phyloP scores from a whole-genome alignment of 1,140 invertebrate genomes.

The Tribolium madens region DNA sequence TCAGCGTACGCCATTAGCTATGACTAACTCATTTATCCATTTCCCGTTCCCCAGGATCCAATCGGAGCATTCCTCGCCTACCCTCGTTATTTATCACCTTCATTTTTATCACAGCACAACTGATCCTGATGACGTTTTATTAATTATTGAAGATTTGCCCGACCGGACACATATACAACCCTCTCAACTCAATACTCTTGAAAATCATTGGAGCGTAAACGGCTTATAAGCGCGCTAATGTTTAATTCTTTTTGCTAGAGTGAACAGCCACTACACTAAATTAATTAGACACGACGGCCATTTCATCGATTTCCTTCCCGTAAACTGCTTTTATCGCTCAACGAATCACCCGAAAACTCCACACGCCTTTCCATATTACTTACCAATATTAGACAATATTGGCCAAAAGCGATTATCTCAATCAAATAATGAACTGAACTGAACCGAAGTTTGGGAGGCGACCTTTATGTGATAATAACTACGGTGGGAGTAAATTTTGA shows the following conservation, averaged over 20 bases:
- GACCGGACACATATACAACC: slow-evolving; percentile 41
- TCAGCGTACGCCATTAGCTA: slow-evolving; percentile 37
- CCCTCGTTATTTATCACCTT: slow-evolving; percentile 54
- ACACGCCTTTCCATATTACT: slow-evolving; percentile 35
- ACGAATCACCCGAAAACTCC: slow-evolving; percentile 22
- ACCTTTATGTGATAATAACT: not conserved
- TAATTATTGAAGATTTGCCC: slow-evolving; percentile 51
- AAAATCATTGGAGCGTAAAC: slow-evolving; percentile 17
- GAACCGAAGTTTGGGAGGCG: not conserved
- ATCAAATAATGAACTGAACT: not conserved
- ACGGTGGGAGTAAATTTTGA: not conserved
- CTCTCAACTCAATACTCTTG: slow-evolving; percentile 12
- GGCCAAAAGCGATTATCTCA: not conserved
- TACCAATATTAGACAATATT: slow-evolving; percentile 23
- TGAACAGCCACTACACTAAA: slow-evolving; percentile 42
- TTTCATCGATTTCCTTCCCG: slow-evolving; percentile 43
- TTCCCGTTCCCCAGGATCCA: slow-evolving; percentile 39
- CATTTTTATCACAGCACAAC: slow-evolving; percentile 51
- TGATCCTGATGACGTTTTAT: slow-evolving; percentile 52
- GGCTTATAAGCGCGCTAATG: slow-evolving; percentile 28
- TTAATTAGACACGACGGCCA: slow-evolving; percentile 39
- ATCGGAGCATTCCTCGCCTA: slow-evolving; percentile 42
- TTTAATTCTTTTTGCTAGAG: slow-evolving; percentile 41
- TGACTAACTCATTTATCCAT: slow-evolving; percentile 53
- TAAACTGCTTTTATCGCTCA: slow-evolving; percentile 37